These are phyloP conservation scores for Brachyopa scutellaris DNA, from an alignment of 2,888 invertebrate genomes.

Conservation along the genomic window DNA sequence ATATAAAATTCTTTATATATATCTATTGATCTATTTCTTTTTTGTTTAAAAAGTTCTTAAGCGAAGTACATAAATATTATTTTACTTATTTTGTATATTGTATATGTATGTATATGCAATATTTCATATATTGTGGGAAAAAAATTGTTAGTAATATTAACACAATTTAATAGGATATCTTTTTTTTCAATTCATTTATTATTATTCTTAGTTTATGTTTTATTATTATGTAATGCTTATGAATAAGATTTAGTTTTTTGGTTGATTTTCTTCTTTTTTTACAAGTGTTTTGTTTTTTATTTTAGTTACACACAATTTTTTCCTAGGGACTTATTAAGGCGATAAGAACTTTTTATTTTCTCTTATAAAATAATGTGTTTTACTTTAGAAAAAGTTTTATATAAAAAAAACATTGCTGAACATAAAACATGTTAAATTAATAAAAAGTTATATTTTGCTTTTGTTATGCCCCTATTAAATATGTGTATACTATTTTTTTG, in stretches of 20 bases:
- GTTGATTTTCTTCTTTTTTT: conserved; percentile 43
- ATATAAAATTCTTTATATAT: conserved; percentile 51
- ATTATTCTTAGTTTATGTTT: conserved; percentile 18
- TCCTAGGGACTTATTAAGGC: conserved; percentile 71
- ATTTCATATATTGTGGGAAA: conserved; percentile 25
- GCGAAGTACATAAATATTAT: conserved; percentile 62
- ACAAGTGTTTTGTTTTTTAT: conserved; percentile 44
- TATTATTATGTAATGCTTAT: conserved; percentile 17
- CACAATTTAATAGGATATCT: conserved; percentile 38
- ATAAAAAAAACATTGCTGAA: not conserved
- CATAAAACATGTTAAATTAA: not conserved
- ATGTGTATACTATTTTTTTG: not conserved
- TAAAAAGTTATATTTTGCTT: not conserved
- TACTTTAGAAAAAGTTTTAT: conserved; percentile 22
- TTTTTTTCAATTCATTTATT: conserved; percentile 6
- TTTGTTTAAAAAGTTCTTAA: conserved; percentile 47
- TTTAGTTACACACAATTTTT: conserved; percentile 62
- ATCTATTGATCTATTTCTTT: conserved; percentile 34
- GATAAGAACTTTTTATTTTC: conserved; percentile 61
- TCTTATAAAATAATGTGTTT: conserved; percentile 59
- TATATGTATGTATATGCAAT: conserved; percentile 33
- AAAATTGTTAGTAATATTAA: conserved; percentile 15
- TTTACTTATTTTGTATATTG: conserved; percentile 29
- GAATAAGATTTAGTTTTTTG: conserved; percentile 39
- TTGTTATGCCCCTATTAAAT: conserved; percentile 13